A percentile compares a stretch with the other conserved stretches of the same genome.
Conservation (phyloP, 2,113 vertebrate species). For the Electrona antarctica region DNA sequence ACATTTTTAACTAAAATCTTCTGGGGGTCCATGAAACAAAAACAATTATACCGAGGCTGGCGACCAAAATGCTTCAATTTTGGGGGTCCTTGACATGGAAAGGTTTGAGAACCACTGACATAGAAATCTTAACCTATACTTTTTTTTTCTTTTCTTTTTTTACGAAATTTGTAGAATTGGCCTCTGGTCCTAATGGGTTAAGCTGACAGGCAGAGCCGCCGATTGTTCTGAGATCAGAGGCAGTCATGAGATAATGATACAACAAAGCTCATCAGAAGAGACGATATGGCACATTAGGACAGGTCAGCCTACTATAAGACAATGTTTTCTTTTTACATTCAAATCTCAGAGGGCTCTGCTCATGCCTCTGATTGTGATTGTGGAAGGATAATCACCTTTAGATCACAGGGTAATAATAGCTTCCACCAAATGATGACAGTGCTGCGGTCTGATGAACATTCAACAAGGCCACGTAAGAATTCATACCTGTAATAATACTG, state of each 20-base stretch:
- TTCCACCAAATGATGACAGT: neutral
- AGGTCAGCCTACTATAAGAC: slow-evolving; percentile 20
- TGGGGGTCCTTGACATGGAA: too few species aligned
- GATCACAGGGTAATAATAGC: slow-evolving; percentile 45
- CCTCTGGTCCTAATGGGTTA: neutral
- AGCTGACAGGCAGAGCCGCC: slow-evolving; percentile 43
- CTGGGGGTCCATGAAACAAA: too few species aligned
- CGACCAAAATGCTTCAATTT: too few species aligned
- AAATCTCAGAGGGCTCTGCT: neutral
- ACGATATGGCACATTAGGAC: slow-evolving; percentile 17
- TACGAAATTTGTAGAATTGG: too few species aligned
- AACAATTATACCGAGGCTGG: too few species aligned
- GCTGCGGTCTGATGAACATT: neutral
- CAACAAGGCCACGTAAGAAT: neutral
- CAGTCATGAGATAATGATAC: slow-evolving; percentile 37
- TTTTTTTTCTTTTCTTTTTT: too few species aligned
- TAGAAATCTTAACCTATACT: too few species aligned
- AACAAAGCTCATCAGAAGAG: slow-evolving; percentile 9
- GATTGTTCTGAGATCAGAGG: slow-evolving; percentile 51
- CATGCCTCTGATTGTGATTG: slow-evolving; percentile 29
- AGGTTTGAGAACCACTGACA: too few species aligned
- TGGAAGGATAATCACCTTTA: slow-evolving; percentile 46
- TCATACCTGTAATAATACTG: neutral
- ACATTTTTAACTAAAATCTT: too few species aligned
- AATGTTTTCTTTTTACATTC: neutral